Base-by-base conservation (phyloP, 2,113 vertebrate species). In the Centropristis striata region DNA sequence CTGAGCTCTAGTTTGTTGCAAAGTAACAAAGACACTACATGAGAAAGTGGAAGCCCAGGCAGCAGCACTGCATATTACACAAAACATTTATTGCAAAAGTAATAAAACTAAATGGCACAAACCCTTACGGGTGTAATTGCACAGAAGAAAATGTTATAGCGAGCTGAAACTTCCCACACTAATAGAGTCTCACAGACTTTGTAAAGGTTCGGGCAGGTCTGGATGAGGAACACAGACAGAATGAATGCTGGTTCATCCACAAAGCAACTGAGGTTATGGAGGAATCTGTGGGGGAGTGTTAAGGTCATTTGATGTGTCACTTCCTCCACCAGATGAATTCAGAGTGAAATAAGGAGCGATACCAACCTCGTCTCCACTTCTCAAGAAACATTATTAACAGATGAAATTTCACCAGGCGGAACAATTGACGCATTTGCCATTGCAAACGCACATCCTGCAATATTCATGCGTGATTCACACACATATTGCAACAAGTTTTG, bases 221-320 rank as follows among this genome's bases (percentile, higher is more conserved):
- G 18, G 16, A 36, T 12, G 51, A 61, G n/a, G 4, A 44, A 58
- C 51, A 71, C 49, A 32, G 11, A 64, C 47, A 73, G 81, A 75
- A 58, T 46, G 1, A 82, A 41, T 14, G 21, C 16, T 75, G n/a
- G 60, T 37, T 83, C 15, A 58, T 61, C 27, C 14, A 54, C 78
- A 59, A 57, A 82, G 59, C 10, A 71, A 4, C 12, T 23, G n/a
- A 82, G 63, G 23, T 75, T 80, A 78, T 67, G 70, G 73, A 76
- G 75, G 37, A 75, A n/a, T 80, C 60, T 66, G 63, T 70, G 18
- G 75, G 42, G 44, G 81, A 71, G 67, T 81, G 71, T 83, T 88
- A 71, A 73, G 79, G 84, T 87, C 71, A 68, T 65, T 50, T 12
- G 4, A 85, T 21, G 77, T 88, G 75, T 88, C 82, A 85, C 65